Base-by-base conservation (phyloP, 2,797 vertebrate genomes). In the Gadopsis bispinosus region DNA sequence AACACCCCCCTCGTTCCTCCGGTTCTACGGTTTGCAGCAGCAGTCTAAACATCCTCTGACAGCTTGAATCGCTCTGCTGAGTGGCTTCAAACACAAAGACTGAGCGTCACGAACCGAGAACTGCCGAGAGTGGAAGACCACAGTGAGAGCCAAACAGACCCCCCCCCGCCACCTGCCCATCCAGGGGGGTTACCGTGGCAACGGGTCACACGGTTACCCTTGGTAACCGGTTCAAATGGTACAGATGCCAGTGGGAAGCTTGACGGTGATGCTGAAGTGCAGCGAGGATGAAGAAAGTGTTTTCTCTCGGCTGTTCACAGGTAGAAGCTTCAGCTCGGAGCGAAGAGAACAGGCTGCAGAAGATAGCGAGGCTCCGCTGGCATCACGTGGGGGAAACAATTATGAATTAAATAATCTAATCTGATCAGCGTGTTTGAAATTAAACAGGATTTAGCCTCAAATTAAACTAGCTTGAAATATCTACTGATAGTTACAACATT, bases 141-240 rank as follows among this genome's bases (percentile, higher is more conserved):
- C 2, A 54, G 26, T 10, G 61, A 73, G 53, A 72, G 43, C 37
- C 41, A n/a, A 54, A 14, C 17, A n/a, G 33, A 55, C 39, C 69
- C 58, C 64, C 69, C 1, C 39, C 69, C 58, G 61, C 69, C 1
- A 3, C 8, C 58, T 69, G 60, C 53, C 67, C 68, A 55, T 86
- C 75, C 61, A 47, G 73, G 31, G 79, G 86, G 79, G 91, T 94
- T 91, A 83, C 93, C 80, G 11, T 91, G 87, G 92, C 88, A 94
- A 95, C 91, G 2, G 58, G 65, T 91, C 90, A 87, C 86, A 69
- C 84, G 90, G 83, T 87, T 74, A 79, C 14, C 75, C 51, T 17
- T 80, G 73, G 84, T 62, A 77, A 86, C 80, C 19, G 0, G 16
- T 64, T 81, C 65, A 76, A 84, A 68, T 81, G 81, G 82, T 77